Base-by-base conservation (phyloP, 1,140 invertebrate species). In the Drosophila arawakana region DNA sequence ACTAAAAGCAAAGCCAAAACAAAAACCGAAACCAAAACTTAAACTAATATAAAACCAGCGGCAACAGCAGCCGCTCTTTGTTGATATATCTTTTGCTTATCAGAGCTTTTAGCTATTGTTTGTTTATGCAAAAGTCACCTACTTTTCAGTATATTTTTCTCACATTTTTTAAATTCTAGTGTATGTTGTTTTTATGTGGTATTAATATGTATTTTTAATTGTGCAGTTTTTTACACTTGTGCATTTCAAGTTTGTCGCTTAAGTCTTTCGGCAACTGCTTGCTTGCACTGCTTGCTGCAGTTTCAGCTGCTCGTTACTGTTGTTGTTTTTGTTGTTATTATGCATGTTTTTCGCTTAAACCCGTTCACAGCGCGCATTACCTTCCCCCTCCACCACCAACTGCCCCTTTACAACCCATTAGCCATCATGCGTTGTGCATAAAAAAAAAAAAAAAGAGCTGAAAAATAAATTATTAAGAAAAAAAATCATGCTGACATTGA, bases 401-500 rank as follows among this genome's bases (percentile, higher is more conserved):
- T 25, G n/a, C n/a, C 44, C 15, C 10, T 8, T 3, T 54, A 25
- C 21, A 11, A 5, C 37, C 13, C 30, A 7, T 15, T 3, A 49
- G 2, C 30, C 13, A 37, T 61, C 18, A 39, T 37, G 41, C 41
- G 13, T 21, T 57, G 25, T 60, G 55, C 55, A 57, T 47, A 43
- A 25, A 54, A 21, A 49, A n/a, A 11, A 34, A n/a, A 44, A 49
- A 13, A 54, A 60, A 49, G 71, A 58, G 18, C 25, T 7, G 11
- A 30, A 57, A 50, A 52, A 50, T 44, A 62, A 41, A 37, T 52
- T 49, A 55, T 66, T 50, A 59, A 68, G 39, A 39, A 71, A 63
- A 10, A 63, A 78, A 83, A 89, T 88, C 80, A 88, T 54, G 83
- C 83, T 88, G 83, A 88, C 83, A 88, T 88, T 88, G 83, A 88